Percentiles rank a stretch among this genome's conserved stretches.
Evolutionary conservation across 2,797 vertebrate genomes (phyloP).

Genomic region (Tympanoctomys barrerae): DNA sequence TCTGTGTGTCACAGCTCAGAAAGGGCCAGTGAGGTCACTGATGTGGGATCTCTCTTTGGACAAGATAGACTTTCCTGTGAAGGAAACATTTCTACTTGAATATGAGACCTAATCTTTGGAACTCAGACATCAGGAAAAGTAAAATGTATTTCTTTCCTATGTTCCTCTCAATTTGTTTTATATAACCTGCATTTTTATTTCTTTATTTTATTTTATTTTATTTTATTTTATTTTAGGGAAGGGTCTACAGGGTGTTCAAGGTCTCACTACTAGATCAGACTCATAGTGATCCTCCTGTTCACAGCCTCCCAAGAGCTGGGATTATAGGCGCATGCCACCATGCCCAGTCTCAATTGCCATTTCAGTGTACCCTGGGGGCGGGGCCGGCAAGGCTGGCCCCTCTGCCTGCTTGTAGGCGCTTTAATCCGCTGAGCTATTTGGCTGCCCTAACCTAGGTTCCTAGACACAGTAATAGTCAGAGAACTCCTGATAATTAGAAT

Average conservation of each 20-base stretch:
- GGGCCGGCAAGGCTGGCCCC: too few relatives aligned
- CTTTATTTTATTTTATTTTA: too few relatives aligned
- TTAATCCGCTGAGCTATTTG: too few relatives aligned
- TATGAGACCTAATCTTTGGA: not conserved
- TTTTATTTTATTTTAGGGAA: too few relatives aligned
- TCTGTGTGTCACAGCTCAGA: not conserved
- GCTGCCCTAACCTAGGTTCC: not conserved
- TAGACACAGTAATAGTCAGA: not conserved
- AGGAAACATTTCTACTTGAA: conserved; percentile 9
- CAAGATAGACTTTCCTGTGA: not conserved
- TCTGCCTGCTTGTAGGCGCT: too few relatives aligned
- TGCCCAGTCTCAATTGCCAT: too few relatives aligned
- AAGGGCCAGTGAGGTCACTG: not conserved
- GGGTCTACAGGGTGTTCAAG: too few relatives aligned
- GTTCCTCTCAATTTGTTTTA: not conserved
- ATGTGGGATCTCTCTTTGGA: not conserved
- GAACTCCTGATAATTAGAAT: not conserved
- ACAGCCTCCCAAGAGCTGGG: too few relatives aligned
- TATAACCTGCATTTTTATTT: not conserved
- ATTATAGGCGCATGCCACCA: too few relatives aligned
- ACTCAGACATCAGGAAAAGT: not conserved
- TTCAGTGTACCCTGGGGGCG: too few relatives aligned
- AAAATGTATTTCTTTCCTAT: not conserved
- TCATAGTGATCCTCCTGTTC: too few relatives aligned
- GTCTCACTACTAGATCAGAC: too few relatives aligned